Conservation (phyloP, 1,140 invertebrate genomes). For the Drosophila nannoptera region DNA sequence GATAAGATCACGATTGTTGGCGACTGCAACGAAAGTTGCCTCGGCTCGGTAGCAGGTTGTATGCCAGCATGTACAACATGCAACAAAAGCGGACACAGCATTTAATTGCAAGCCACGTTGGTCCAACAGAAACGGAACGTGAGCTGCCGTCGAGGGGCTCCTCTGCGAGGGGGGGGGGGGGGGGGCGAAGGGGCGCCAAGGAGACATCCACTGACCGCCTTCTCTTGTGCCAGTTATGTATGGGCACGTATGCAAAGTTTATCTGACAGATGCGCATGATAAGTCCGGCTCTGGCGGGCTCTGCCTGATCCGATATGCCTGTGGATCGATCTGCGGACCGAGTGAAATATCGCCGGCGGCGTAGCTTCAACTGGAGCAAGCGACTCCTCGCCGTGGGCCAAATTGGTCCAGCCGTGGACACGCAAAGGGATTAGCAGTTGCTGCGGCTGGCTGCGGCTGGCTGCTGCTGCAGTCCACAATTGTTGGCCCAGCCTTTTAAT, state of each 20-base stretch:
- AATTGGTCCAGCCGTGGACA: conserved; percentile 56
- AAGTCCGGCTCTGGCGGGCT: conserved; percentile 32
- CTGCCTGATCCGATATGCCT: conserved; percentile 8
- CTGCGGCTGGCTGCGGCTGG: conserved; percentile 1
- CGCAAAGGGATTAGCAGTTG: conserved; percentile 53
- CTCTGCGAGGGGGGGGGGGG: neutral
- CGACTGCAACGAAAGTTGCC: conserved; percentile 51
- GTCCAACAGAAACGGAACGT: conserved; percentile 44
- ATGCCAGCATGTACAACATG: conserved; percentile 54
- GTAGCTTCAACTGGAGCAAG: conserved; percentile 39
- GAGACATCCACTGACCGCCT: conserved; percentile 36
- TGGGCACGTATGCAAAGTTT: conserved; percentile 62
- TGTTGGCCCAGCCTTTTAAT: conserved; percentile 54
- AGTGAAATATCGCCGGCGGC: conserved; percentile 66
- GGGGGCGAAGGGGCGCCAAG: neutral
- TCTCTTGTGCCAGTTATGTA: conserved; percentile 56
- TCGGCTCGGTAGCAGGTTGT: conserved; percentile 56
- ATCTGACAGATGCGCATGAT: conserved; percentile 75
- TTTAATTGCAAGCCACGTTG: conserved; percentile 74
- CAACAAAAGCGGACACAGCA: conserved; percentile 51
- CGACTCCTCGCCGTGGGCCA: conserved; percentile 40
- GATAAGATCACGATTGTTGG: conserved; percentile 74
- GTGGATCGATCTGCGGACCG: conserved; percentile 59
- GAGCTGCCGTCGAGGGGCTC: conserved; percentile 9
- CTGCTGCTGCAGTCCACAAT: neutral